phyloP scores from a whole-genome alignment of 1,140 invertebrate genomes.

The Drosophila santomea region DNA sequence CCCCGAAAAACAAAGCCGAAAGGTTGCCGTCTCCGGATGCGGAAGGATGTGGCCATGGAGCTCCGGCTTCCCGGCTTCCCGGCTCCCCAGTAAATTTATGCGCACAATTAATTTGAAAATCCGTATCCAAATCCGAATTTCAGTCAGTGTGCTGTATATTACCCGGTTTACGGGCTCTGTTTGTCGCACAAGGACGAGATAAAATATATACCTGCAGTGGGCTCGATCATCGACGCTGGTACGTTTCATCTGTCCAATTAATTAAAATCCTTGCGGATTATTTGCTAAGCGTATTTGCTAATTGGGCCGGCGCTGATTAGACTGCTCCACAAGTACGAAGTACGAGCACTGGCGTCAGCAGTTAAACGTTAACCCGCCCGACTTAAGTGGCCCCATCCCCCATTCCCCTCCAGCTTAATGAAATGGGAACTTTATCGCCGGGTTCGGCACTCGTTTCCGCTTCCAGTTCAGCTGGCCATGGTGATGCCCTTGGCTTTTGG shows the following conservation, averaged over 20 bases:
- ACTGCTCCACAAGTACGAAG: constrained; percentile 22
- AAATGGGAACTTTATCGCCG: constrained; percentile 69
- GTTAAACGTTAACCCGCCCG: constrained; percentile 48
- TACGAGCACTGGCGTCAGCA: constrained; percentile 32
- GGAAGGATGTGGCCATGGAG: constrained; percentile 18
- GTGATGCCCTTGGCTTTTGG: background rate
- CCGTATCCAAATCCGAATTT: constrained; percentile 58
- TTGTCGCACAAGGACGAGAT: constrained; percentile 30
- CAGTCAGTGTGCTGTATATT: constrained; percentile 15
- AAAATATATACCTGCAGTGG: constrained; percentile 52
- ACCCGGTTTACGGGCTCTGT: constrained; percentile 2
- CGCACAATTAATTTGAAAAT: constrained; percentile 82
- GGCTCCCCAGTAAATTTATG: constrained; percentile 60
- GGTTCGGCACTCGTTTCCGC: constrained; percentile 7
- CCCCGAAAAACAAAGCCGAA: constrained; percentile 43
- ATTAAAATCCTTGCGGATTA: constrained; percentile 68
- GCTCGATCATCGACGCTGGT: constrained; percentile 39
- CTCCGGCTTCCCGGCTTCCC: background rate
- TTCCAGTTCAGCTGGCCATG: background rate
- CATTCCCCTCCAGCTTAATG: constrained; percentile 59
- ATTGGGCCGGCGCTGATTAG: constrained; percentile 63
- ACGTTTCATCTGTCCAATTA: constrained; percentile 43
- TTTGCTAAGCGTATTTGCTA: constrained; percentile 66
- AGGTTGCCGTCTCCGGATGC: constrained; percentile 51
- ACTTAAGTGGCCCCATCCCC: constrained; percentile 51